These are phyloP conservation scores for Etheostoma cragini DNA, from an alignment of 2,113 vertebrate genomes.

Conservation along the genomic window DNA sequence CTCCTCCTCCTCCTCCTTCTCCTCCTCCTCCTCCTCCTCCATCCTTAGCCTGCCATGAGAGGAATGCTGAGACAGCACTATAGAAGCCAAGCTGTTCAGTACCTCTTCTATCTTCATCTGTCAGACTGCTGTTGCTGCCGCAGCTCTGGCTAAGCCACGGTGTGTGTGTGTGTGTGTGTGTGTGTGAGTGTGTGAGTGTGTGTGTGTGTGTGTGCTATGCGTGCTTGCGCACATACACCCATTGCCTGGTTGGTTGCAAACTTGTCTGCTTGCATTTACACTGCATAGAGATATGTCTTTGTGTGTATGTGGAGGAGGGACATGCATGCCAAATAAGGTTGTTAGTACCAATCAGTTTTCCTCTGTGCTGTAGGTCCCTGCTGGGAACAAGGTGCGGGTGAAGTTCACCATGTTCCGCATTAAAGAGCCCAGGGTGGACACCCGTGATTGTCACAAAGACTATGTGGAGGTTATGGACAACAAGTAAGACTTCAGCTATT, in stretches of 20 bases:
- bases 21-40: constrained; percentile 25
- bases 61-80: constrained; percentile 77
- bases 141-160: constrained; percentile 65
- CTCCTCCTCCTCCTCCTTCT: constrained; percentile 19
- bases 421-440: constrained; percentile 83
- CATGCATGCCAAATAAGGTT: constrained; percentile 38
- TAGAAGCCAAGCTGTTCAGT: constrained; percentile 80
- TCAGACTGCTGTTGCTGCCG: constrained; percentile 71
- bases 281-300: constrained; percentile 11
- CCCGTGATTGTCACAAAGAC: constrained; percentile 81
- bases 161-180: constrained; percentile 36
- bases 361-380: constrained; percentile 72
- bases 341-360: constrained; percentile 25
- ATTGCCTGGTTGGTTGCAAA: not conserved
- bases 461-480: constrained; percentile 76
- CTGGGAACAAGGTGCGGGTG: constrained; percentile 72
- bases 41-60: constrained; percentile 69
- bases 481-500: constrained; percentile 73
- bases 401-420: constrained; percentile 84
- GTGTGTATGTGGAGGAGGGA: constrained; percentile 18
- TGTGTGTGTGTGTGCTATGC: constrained; percentile 10
- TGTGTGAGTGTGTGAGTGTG: constrained; percentile 10
- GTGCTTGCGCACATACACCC: not conserved
- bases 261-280: constrained; percentile 26
- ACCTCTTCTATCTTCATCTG: constrained; percentile 81